These are phyloP conservation scores for Lasioglossum lativentre DNA, from an alignment of 2,888 invertebrate species.

Conservation along the genomic window DNA sequence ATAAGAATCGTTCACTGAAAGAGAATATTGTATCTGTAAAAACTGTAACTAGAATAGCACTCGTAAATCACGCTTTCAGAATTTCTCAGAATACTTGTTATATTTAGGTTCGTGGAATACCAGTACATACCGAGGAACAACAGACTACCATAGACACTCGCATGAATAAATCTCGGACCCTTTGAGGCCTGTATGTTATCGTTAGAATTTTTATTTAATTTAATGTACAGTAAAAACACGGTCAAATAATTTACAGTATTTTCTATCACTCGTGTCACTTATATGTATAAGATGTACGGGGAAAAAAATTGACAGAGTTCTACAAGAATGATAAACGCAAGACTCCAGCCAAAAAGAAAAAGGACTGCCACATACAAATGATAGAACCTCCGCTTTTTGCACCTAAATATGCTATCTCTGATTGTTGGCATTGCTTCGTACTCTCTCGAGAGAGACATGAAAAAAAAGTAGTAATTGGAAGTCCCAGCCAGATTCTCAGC, in stretches of 20 bases:
- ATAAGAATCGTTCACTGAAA: background rate
- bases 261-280: background rate
- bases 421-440: background rate
- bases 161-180: background rate
- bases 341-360: background rate
- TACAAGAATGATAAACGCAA: background rate
- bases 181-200: background rate
- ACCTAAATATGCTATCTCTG: background rate
- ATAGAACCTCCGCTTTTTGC: background rate
- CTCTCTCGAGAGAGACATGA: background rate
- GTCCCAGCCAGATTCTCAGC: background rate
- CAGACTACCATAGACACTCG: background rate
- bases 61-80: background rate
- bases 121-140: background rate
- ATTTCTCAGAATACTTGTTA: background rate
- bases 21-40: background rate
- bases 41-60: background rate
- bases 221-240: background rate
- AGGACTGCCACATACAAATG: background rate
- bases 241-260: background rate
- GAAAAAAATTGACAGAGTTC: background rate
- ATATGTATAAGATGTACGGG: background rate
- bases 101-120: slow-evolving; percentile 1
- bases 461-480: background rate
- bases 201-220: background rate